These are phyloP conservation scores for Heliconius eleuchia DNA, from an alignment of 1,140 invertebrate genomes.

Conservation along the genomic window DNA sequence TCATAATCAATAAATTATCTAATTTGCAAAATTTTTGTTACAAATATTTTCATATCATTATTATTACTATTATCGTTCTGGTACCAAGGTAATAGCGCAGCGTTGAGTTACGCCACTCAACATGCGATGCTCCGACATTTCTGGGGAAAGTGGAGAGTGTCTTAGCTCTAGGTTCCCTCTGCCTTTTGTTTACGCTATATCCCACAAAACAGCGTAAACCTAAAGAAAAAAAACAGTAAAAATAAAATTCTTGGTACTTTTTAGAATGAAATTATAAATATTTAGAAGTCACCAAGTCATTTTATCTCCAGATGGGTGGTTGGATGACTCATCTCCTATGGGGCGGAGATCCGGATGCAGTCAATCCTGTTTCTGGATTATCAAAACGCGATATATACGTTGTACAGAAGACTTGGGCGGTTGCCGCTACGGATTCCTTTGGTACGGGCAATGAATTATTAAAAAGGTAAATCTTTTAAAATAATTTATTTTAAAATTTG, in stretches of 20 bases:
- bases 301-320: constrained; percentile 58
- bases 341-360: constrained; percentile 70
- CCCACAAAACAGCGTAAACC: no score
- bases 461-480: constrained; percentile 54
- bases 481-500: not conserved
- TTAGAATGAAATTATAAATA: not conserved
- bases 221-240: not conserved
- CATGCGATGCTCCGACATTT: no score
- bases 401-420: constrained; percentile 72
- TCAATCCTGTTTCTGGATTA: constrained; percentile 65
- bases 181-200: no score
- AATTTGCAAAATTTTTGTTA: no score
- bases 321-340: constrained; percentile 71
- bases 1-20: no score
- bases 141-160: no score
- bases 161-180: no score
- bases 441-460: constrained; percentile 70
- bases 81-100: no score
- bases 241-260: no score
- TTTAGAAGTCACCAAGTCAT: not conserved
- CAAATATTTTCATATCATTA: no score
- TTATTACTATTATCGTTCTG: no score
- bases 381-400: constrained; percentile 65
- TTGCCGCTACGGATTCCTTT: constrained; percentile 56
- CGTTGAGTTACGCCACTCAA: no score